A percentile compares a stretch with the other conserved stretches of the same genome.
Conservation (phyloP, 2,113 vertebrate species). For the Perca schrenkii region DNA sequence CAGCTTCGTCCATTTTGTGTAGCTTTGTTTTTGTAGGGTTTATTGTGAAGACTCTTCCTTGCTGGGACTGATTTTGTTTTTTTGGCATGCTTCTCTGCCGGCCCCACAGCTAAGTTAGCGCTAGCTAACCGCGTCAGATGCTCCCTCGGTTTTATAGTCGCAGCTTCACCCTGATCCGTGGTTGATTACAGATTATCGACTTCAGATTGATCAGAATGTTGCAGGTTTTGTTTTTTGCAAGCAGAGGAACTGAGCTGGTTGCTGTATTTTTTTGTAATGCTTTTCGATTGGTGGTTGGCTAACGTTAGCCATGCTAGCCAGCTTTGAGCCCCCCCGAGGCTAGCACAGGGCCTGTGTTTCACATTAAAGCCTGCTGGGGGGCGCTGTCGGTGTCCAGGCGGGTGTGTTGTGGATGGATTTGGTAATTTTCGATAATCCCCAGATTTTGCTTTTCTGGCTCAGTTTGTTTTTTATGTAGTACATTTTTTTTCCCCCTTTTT, state of each 20-base stretch:
- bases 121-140: conserved; percentile 34
- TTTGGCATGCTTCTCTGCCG: conserved; percentile 65
- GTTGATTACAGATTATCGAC: conserved; percentile 32
- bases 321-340: conserved; percentile 34
- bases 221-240: conserved; percentile 66
- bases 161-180: conserved; percentile 24
- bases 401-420: conserved; percentile 61
- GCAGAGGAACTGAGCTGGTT: conserved; percentile 47
- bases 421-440: conserved; percentile 50
- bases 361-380: conserved; percentile 49
- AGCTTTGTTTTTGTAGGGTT: conserved; percentile 66
- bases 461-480: conserved; percentile 30
- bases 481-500: conserved; percentile 13
- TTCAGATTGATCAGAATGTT: conserved; percentile 28
- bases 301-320: conserved; percentile 65
- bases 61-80: conserved; percentile 61
- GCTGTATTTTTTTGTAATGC: conserved; percentile 45
- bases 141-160: conserved; percentile 32
- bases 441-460: conserved; percentile 47
- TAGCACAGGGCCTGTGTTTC: conserved; percentile 58
- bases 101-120: conserved; percentile 52
- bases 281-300: conserved; percentile 61
- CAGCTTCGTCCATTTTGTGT: conserved; percentile 37
- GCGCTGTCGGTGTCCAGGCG: conserved; percentile 64
- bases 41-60: conserved; percentile 65